Conservation (phyloP, 2,113 vertebrate genomes). For the Microcebus griseorufus region DNA sequence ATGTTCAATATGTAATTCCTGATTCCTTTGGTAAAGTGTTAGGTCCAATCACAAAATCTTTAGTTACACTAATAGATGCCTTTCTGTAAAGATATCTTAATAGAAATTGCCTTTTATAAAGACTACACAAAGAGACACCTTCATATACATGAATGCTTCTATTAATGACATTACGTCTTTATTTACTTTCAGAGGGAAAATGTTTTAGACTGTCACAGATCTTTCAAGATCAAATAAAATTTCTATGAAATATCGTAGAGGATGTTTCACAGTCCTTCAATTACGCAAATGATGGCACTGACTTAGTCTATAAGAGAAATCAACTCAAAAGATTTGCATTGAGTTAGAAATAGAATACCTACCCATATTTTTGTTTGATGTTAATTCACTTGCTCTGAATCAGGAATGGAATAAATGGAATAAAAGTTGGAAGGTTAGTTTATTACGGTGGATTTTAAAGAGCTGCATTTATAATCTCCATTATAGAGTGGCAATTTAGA, state of each 20-base stretch:
- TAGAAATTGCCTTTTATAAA: not conserved
- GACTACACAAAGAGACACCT: not conserved
- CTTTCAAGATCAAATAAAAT: conserved; percentile 27
- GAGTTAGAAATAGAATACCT: not conserved
- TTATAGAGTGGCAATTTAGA: not conserved
- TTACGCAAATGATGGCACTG: not conserved
- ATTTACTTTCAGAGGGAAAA: conserved; percentile 8
- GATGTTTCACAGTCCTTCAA: not conserved
- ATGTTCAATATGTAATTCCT: not conserved
- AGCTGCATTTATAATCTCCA: not conserved
- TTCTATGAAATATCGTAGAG: not conserved
- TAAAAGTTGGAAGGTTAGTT: not conserved
- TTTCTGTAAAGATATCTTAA: conserved; percentile 16
- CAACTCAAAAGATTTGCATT: not conserved
- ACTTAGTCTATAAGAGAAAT: not conserved
- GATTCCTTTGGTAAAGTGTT: not conserved
- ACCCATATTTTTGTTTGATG: not conserved
- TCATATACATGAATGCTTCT: not conserved
- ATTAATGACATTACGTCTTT: not conserved
- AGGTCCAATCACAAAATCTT: not conserved
- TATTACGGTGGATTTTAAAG: not conserved
- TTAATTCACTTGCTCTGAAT: not conserved
- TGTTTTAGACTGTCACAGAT: not conserved
- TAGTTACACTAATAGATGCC: not conserved
- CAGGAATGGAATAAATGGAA: not conserved